These are phyloP conservation scores for Rhagoletis zephyria DNA, from an alignment of 1,140 invertebrate species.

Conservation along the genomic window DNA sequence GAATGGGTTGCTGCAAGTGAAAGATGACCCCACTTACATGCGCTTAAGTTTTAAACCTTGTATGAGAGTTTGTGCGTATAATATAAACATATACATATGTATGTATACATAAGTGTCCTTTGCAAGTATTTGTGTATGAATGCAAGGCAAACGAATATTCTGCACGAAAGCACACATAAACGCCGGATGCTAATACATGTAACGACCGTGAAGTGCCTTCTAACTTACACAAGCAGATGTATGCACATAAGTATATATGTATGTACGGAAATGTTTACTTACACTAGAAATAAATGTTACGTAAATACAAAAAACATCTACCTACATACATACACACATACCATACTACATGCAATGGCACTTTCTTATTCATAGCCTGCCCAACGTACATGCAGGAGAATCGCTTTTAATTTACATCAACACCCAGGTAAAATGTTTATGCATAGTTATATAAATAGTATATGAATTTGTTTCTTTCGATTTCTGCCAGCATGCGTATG, in stretches of 20 bases:
- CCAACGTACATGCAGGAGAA: neutral
- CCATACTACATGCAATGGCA: neutral
- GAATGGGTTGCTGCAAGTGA: conserved; percentile 3
- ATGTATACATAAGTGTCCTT: neutral
- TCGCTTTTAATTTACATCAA: neutral
- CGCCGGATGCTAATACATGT: neutral
- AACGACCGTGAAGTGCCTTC: conserved; percentile 7
- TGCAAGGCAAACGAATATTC: neutral
- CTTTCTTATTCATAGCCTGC: neutral
- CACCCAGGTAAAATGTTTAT: neutral
- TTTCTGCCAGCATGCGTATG: neutral
- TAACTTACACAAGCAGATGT: neutral
- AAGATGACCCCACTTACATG: conserved; percentile 21
- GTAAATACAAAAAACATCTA: neutral
- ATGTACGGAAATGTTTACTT: too few species aligned
- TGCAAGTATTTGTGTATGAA: neutral
- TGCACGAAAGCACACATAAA: neutral
- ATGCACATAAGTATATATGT: neutral
- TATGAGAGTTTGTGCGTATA: too few species aligned
- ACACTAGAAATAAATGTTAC: too few species aligned
- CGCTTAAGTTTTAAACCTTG: too few species aligned
- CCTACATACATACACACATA: neutral
- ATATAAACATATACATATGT: too few species aligned
- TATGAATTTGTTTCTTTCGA: neutral
- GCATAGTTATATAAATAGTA: neutral